phyloP scores from a whole-genome alignment of 1,140 invertebrate species.

The Pemphigus obesinymphae region DNA sequence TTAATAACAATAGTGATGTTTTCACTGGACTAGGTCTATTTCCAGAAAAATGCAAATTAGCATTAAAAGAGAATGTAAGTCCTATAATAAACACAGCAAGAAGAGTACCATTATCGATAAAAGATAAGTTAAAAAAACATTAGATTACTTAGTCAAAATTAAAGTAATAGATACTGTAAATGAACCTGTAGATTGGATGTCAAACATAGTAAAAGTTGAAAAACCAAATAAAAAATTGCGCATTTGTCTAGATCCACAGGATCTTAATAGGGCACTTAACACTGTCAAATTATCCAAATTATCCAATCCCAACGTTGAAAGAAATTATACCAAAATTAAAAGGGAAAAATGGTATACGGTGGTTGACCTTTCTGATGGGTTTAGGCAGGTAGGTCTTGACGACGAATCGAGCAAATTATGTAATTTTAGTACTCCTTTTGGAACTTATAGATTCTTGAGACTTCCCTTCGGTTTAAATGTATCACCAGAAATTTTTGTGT shows the following conservation, averaged over 20 bases:
- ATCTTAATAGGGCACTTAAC: conserved; percentile 43
- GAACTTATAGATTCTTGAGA: conserved; percentile 48
- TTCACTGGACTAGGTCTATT: conserved; percentile 45
- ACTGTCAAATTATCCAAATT: neutral
- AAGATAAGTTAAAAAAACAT: conserved; percentile 44
- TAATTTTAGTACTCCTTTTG: conserved; percentile 46
- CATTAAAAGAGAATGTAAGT: conserved; percentile 41
- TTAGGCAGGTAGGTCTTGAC: conserved; percentile 44
- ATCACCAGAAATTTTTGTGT: conserved; percentile 49
- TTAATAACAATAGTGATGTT: conserved; percentile 38
- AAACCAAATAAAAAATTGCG: conserved; percentile 49
- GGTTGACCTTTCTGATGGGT: conserved; percentile 45
- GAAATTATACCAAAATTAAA: conserved; percentile 43
- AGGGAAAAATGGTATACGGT: conserved; percentile 42
- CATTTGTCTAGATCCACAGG: conserved; percentile 51
- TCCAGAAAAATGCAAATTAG: conserved; percentile 35
- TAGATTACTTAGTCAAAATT: conserved; percentile 44
- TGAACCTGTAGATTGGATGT: conserved; percentile 47
- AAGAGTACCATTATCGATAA: conserved; percentile 45
- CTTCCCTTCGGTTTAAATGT: conserved; percentile 49
- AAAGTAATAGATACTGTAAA: conserved; percentile 43
- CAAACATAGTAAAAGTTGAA: conserved; percentile 49
- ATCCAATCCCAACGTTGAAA: conserved; percentile 42
- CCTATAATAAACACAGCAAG: conserved; percentile 44
- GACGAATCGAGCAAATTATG: conserved; percentile 41